Evolutionary conservation across 2,113 vertebrate genomes (phyloP).

Genomic region (Alouatta palliata): DNA sequence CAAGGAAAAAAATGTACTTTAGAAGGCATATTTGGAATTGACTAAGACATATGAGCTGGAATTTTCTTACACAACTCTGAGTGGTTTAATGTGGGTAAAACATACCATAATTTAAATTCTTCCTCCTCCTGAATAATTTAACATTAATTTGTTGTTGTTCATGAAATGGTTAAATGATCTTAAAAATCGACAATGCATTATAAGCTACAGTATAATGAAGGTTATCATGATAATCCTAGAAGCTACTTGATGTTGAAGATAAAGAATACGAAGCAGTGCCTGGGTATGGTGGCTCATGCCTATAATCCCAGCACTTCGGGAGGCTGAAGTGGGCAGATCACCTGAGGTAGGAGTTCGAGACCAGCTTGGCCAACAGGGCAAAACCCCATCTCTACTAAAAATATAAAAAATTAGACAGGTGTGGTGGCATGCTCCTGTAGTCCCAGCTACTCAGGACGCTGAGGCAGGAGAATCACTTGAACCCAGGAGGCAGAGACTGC

Average conservation of each 20-base stretch:
- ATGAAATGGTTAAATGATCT: background rate
- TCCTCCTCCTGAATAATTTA: background rate
- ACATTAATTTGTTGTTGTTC: background rate
- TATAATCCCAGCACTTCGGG: too few relatives aligned
- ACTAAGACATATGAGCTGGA: background rate
- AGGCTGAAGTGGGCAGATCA: too few relatives aligned
- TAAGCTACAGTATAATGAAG: background rate
- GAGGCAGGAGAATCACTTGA: too few relatives aligned
- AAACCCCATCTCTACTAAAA: too few relatives aligned
- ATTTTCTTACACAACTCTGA: background rate
- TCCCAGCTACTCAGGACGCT: too few relatives aligned
- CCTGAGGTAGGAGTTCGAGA: too few relatives aligned
- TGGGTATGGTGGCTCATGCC: too few relatives aligned
- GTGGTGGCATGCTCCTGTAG: too few relatives aligned
- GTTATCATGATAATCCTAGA: background rate
- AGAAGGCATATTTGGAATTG: background rate
- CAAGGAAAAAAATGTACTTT: background rate
- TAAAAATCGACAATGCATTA: background rate
- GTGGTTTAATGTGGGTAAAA: background rate
- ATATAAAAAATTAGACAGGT: too few relatives aligned
- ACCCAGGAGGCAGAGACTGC: too few relatives aligned
- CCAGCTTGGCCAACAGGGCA: too few relatives aligned
- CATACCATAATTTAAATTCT: background rate
- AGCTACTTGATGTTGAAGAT: background rate
- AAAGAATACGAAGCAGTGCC: background rate